Percentiles rank a stretch among this genome's conserved stretches.
These are phyloP conservation scores for Ceratitis capitata DNA, from an alignment of 1,140 invertebrate genomes.

Conservation along the genomic window DNA sequence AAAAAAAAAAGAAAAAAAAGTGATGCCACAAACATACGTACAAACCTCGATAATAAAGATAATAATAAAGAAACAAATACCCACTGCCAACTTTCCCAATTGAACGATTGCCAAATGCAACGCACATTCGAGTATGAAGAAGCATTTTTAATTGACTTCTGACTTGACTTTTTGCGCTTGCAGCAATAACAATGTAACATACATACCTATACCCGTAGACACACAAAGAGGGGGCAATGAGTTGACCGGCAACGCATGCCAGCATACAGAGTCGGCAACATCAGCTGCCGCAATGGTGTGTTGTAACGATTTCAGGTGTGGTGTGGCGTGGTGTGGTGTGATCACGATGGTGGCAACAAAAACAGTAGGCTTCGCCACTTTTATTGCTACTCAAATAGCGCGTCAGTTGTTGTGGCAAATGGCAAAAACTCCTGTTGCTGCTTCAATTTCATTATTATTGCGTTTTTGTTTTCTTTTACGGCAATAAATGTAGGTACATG, in stretches of 20 bases:
- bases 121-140: neutral
- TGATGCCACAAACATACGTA: neutral
- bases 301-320: too few relatives aligned
- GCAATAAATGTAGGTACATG: neutral
- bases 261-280: neutral
- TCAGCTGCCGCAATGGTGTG: neutral
- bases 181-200: slow-evolving; percentile 2
- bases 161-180: slow-evolving; percentile 35
- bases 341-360: slow-evolving; percentile 16
- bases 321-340: neutral
- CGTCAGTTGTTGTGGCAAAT: neutral
- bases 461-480: neutral
- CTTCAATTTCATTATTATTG: neutral
- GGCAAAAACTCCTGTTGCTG: neutral
- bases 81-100: neutral
- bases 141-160: slow-evolving; percentile 40
- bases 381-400: slow-evolving; percentile 40
- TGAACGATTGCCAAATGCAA: neutral
- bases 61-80: slow-evolving; percentile 28
- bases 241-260: neutral
- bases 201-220: too few relatives aligned
- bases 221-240: neutral
- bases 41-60: neutral
- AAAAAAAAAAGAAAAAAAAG: neutral
- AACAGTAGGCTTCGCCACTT: slow-evolving; percentile 19